phyloP scores from a whole-genome alignment of 2,797 vertebrate species.

The Trachops cirrhosus region DNA sequence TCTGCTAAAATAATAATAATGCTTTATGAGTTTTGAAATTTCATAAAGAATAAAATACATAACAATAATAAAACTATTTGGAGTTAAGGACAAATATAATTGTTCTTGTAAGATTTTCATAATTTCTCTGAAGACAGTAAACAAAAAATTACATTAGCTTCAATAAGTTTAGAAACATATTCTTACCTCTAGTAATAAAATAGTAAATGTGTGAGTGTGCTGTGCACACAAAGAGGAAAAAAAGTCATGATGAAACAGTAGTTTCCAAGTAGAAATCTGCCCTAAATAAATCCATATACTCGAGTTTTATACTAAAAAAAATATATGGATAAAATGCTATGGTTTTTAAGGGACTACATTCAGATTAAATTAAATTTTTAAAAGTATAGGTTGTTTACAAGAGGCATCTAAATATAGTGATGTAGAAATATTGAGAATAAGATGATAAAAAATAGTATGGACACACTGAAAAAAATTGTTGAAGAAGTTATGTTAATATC shows the following conservation, averaged over 20 bases:
- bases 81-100: background rate
- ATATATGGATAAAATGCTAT: background rate
- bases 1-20: background rate
- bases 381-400: background rate
- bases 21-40: background rate
- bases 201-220: background rate
- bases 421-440: background rate
- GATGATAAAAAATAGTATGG: background rate
- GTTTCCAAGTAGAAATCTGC: background rate
- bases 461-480: background rate
- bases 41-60: background rate
- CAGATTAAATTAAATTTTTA: background rate
- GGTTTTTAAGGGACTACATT: background rate
- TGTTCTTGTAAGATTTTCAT: background rate
- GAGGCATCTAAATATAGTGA: background rate
- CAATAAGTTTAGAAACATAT: background rate
- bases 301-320: background rate
- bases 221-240: background rate
- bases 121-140: background rate
- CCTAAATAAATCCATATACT: background rate
- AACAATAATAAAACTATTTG: background rate
- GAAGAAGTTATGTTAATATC: background rate
- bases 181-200: background rate
- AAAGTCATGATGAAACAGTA: background rate
- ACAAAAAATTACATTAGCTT: background rate